Evolutionary conservation across 1,140 invertebrate species (phyloP).

Genomic region (Zaprionus tsacasi): DNA sequence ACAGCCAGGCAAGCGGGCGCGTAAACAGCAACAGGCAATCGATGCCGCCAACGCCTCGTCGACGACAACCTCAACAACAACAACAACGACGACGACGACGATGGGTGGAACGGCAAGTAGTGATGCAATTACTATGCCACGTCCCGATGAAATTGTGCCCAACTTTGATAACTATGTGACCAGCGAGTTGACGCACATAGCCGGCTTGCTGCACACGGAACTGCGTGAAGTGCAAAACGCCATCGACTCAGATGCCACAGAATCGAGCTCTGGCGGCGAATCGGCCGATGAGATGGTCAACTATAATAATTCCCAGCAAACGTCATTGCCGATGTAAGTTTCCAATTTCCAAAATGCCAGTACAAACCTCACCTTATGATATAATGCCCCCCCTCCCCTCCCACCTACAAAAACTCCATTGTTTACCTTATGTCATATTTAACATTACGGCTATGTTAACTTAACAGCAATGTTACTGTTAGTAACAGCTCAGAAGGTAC

Average conservation of each 20-base stretch:
- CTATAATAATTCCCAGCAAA: constrained; percentile 91
- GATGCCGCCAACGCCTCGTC: constrained; percentile 3
- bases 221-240: constrained; percentile 89
- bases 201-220: constrained; percentile 89
- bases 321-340: constrained; percentile 91
- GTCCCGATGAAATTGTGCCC: constrained; percentile 77
- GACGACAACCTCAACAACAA: constrained; percentile 59
- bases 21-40: constrained; percentile 47
- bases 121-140: constrained; percentile 31
- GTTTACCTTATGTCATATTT: no score
- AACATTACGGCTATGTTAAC: no score
- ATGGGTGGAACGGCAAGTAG: constrained; percentile 48
- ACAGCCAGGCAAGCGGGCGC: constrained; percentile 54
- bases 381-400: no score
- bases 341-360: neutral
- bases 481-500: no score
- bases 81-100: constrained; percentile 64
- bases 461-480: no score
- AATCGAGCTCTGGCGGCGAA: constrained; percentile 96
- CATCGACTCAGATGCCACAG: constrained; percentile 96
- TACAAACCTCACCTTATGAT: neutral
- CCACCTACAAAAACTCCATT: no score
- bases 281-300: constrained; percentile 95
- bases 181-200: constrained; percentile 87
- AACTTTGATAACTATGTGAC: constrained; percentile 85